Conservation (phyloP, 2,888 invertebrate species). For the Eudasyphora cyanicolor region DNA sequence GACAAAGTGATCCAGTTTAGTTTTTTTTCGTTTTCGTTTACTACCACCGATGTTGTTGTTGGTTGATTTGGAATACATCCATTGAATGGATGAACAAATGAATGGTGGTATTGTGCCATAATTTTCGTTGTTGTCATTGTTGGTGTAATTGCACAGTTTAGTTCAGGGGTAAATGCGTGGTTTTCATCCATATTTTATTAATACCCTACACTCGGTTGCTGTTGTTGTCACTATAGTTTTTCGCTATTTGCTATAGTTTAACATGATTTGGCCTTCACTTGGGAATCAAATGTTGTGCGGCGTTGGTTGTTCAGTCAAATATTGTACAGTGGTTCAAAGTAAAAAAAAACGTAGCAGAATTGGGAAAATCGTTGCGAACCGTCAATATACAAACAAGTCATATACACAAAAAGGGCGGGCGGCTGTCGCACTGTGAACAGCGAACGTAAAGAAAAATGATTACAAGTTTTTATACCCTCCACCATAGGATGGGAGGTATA, state of each 20-base stretch:
- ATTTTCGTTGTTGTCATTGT: conserved; percentile 42
- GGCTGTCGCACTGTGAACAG: no score
- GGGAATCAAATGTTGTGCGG: conserved; percentile 41
- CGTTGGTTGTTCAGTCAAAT: neutral
- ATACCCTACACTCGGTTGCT: neutral
- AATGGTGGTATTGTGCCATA: conserved; percentile 42
- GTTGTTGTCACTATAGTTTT: conserved; percentile 1
- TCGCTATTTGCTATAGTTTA: conserved; percentile 34
- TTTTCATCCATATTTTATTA: conserved; percentile 2
- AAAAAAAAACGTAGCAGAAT: no score
- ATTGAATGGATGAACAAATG: no score
- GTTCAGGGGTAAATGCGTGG: conserved; percentile 60
- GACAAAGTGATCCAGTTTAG: conserved; percentile 26
- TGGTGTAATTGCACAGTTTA: conserved; percentile 30
- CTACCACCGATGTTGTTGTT: neutral
- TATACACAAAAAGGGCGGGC: no score
- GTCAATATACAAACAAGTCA: no score
- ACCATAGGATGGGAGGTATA: no score
- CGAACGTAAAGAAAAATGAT: no score
- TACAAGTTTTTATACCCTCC: no score
- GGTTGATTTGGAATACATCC: no score
- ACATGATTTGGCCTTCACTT: conserved; percentile 52
- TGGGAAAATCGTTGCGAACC: no score
- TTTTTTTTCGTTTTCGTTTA: conserved; percentile 15
- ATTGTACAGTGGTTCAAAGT: neutral